Percentiles rank a stretch among this genome's conserved stretches.
phyloP scores from a whole-genome alignment of 2,113 vertebrate species.

The Sarotherodon lohbergeri region DNA sequence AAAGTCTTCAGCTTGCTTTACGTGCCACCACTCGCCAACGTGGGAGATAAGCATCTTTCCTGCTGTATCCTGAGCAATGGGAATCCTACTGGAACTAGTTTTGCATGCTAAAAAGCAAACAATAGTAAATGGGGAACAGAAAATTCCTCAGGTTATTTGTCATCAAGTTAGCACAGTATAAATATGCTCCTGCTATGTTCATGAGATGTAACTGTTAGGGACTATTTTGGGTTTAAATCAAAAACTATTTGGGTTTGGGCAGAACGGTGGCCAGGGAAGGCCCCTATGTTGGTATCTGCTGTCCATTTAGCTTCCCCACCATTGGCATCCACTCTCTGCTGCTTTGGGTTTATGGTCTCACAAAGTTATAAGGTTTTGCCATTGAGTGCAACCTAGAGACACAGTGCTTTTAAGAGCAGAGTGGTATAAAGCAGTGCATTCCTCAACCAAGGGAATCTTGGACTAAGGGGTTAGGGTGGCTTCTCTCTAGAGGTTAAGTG shows the following conservation, averaged over 20 bases:
- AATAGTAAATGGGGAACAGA: conserved; percentile 52
- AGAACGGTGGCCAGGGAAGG: conserved; percentile 11
- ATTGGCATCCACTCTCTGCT: conserved; percentile 19
- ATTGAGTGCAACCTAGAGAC: conserved; percentile 38
- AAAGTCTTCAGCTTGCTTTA: conserved; percentile 37
- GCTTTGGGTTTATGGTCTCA: conserved; percentile 36
- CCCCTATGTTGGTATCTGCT: conserved; percentile 43
- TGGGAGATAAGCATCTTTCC: conserved; percentile 49
- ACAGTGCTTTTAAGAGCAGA: conserved; percentile 46
- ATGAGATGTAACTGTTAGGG: neutral
- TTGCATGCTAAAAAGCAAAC: conserved; percentile 57
- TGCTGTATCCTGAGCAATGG: neutral
- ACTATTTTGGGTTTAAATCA: conserved; percentile 20
- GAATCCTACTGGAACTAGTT: conserved; percentile 36
- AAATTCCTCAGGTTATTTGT: conserved; percentile 60
- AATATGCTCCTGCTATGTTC: conserved; percentile 25
- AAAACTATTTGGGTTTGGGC: conserved; percentile 10
- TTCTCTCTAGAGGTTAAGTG: conserved; percentile 72
- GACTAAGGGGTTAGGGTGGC: conserved; percentile 61
- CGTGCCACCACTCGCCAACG: conserved; percentile 37
- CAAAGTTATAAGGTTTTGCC: conserved; percentile 39
- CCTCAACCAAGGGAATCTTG: conserved; percentile 48
- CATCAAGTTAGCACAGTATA: conserved; percentile 57
- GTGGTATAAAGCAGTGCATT: conserved; percentile 56
- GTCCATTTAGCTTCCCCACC: conserved; percentile 34